phyloP scores from a whole-genome alignment of 2,113 vertebrate species.

The Rostratula benghalensis region DNA sequence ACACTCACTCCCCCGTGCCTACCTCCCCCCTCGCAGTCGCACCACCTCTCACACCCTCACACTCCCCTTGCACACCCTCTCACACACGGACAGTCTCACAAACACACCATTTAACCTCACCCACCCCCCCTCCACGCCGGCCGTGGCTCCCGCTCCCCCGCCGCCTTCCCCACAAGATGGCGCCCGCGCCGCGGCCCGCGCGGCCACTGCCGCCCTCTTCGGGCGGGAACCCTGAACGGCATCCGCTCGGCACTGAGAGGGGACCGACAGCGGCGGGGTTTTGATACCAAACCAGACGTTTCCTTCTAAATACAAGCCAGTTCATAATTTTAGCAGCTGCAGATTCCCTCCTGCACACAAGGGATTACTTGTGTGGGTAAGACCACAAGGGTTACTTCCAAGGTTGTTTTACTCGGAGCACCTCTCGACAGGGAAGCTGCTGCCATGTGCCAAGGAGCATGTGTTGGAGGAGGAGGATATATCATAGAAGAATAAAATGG shows the following conservation, averaged over 20 bases:
- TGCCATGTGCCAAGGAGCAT: background rate
- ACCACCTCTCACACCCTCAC: background rate
- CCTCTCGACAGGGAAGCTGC: background rate
- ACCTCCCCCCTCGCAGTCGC: accelerated
- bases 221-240: background rate
- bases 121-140: accelerated
- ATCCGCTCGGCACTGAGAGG: accelerated
- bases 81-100: accelerated
- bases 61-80: background rate
- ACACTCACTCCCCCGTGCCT: background rate
- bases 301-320: background rate
- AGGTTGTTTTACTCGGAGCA: background rate
- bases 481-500: background rate
- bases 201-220: background rate
- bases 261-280: accelerated
- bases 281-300: accelerated
- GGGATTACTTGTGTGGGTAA: too few species aligned
- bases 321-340: background rate
- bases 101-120: accelerated
- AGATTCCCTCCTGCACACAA: background rate
- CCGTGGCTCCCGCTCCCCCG: accelerated
- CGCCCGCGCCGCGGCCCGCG: background rate
- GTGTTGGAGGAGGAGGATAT: background rate
- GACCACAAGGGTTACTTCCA: background rate
- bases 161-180: background rate